Conservation (phyloP, 2,888 invertebrate genomes). For the Ophioninae sp. region DNA sequence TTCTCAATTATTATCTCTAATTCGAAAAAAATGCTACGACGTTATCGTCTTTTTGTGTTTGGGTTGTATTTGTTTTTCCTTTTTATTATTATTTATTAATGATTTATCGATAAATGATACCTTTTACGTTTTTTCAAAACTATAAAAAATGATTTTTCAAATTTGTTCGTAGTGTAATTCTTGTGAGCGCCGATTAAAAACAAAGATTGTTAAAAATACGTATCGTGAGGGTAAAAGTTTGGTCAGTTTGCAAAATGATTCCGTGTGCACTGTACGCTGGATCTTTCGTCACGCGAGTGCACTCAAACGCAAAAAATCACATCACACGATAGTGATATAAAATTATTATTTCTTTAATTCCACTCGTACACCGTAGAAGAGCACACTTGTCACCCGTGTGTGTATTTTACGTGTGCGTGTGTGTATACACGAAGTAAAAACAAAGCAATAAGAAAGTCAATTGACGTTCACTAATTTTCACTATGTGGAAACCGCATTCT, state of each 20-base stretch:
- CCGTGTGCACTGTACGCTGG: not conserved
- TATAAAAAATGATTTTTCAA: not conserved
- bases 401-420: constrained; percentile 44
- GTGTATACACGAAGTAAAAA: constrained; percentile 39
- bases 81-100: too few species aligned
- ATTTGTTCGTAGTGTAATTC: not conserved
- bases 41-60: too few species aligned
- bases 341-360: not conserved
- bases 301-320: constrained; percentile 21
- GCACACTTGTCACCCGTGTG: constrained; percentile 51
- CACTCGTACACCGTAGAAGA: constrained; percentile 33
- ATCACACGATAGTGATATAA: constrained; percentile 12
- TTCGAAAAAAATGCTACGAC: too few species aligned
- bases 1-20: too few species aligned
- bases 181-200: not conserved
- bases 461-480: constrained; percentile 45
- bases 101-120: too few species aligned
- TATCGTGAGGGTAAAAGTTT: not conserved
- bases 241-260: not conserved
- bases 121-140: too few species aligned
- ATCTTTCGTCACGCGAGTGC: constrained; percentile 33
- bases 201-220: not conserved
- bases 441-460: constrained; percentile 11
- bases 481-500: constrained; percentile 47
- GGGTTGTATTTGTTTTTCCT: too few species aligned